Base-by-base conservation (phyloP, 2,888 invertebrate genomes). In the Mythimna lalbum region DNA sequence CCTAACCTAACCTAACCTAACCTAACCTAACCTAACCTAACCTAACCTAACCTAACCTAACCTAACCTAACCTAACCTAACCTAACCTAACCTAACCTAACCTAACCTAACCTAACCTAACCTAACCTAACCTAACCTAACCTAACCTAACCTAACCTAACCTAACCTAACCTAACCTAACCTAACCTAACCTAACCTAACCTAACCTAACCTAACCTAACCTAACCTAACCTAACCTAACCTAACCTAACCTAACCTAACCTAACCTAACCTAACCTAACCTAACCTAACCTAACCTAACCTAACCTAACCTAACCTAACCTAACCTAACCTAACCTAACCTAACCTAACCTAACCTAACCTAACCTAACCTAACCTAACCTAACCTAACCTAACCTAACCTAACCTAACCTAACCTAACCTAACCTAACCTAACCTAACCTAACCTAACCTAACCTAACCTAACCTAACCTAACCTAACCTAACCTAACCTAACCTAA, bases 171-270 rank as follows among this genome's bases (percentile, higher is more conserved):
- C 69, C 63, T 63, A 69, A 69, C 69, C 69, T 69, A 69, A 69
- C 69, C 69, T 69, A 69, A 69, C 69, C 69, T 69, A 69, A 69
- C 69, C 69, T 69, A 69, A 69, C 69, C 69, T 63, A 69, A 69
- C 69, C 69, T 69, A 69, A 69, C 69, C 69, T 69, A 69, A 69
- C 56, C 65, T 65, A 68, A 61, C 67, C 61, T 61, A 61, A 66
- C 62, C 62, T 62, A 62, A 52, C 66, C 66, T 60, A 66, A 61
- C 67, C 67, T 61, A 61, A 67, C 67, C 61, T 61, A 67, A 61
- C 66, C 66, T 67, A 66, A 66, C 66, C 66, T 66, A 66, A 66
- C 66, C 66, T 66, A 66, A 66, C 59, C 66, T 66, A 66, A 66
- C 66, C 67, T 67, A 67, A 67, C 67, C 67, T 61, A 67, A 67